Conservation (phyloP, 2,888 invertebrate genomes). For the Panorpa germanica region DNA sequence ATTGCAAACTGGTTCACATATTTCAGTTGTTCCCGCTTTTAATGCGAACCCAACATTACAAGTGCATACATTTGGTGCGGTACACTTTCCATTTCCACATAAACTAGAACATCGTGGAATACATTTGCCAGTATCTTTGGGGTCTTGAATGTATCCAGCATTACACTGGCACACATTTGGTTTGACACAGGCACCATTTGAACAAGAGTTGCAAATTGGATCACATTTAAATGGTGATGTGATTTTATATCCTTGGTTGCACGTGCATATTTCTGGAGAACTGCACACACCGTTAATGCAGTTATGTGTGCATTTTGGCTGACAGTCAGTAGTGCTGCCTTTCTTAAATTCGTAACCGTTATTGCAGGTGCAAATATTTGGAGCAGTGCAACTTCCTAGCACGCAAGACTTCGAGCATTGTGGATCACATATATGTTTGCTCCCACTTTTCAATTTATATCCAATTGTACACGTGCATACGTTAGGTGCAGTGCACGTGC, state of each 20-base stretch:
- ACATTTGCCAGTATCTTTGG: slow-evolving; percentile 15
- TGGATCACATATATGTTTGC: slow-evolving; percentile 14
- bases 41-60: slow-evolving; percentile 18
- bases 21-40: slow-evolving; percentile 12
- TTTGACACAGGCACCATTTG: slow-evolving; percentile 19
- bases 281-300: slow-evolving; percentile 34
- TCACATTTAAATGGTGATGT: slow-evolving; percentile 17
- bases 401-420: slow-evolving; percentile 17
- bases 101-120: slow-evolving; percentile 29
- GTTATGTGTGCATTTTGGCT: slow-evolving; percentile 17
- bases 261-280: slow-evolving; percentile 37
- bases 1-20: slow-evolving; percentile 10
- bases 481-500: slow-evolving; percentile 17
- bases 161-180: slow-evolving; percentile 23
- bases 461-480: slow-evolving; percentile 16
- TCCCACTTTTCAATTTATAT: slow-evolving; percentile 9
- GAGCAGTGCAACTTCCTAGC: slow-evolving; percentile 16
- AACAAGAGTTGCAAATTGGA: slow-evolving; percentile 25
- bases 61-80: slow-evolving; percentile 20
- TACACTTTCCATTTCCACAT: slow-evolving; percentile 21
- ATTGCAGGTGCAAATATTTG: slow-evolving; percentile 14
- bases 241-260: slow-evolving; percentile 30
- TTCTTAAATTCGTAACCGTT: slow-evolving; percentile 18
- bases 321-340: slow-evolving; percentile 18
- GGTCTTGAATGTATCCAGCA: slow-evolving; percentile 14